phyloP scores from a whole-genome alignment of 1,140 invertebrate genomes.

The Dendroctonus ponderosae region DNA sequence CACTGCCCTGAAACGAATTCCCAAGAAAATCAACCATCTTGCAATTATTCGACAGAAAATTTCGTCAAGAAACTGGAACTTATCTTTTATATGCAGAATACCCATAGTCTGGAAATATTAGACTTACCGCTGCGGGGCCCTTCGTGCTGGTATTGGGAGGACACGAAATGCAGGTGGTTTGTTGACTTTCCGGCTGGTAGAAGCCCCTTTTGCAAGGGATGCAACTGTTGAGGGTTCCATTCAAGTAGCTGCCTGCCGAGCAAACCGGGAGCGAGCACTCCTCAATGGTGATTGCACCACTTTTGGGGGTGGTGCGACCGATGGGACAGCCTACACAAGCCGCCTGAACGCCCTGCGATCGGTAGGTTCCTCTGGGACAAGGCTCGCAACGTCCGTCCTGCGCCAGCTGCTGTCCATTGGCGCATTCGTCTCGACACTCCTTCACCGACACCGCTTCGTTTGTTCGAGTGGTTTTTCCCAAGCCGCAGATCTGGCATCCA shows the following conservation, averaged over 20 bases:
- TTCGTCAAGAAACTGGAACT: no score
- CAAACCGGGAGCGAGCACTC: constrained; percentile 91
- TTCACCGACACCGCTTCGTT: constrained; percentile 84
- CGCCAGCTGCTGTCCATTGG: constrained; percentile 83
- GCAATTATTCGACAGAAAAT: no score
- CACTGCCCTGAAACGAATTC: no score
- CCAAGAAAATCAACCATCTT: no score
- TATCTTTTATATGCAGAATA: no score
- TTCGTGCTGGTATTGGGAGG: constrained; percentile 91
- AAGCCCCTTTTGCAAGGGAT: constrained; percentile 86
- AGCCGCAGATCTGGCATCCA: constrained; percentile 81
- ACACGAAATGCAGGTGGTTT: constrained; percentile 84
- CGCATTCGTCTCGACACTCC: constrained; percentile 89
- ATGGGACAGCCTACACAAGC: constrained; percentile 85
- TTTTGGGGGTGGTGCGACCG: constrained; percentile 82
- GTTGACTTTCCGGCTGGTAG: constrained; percentile 89
- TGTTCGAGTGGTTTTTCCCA: constrained; percentile 91
- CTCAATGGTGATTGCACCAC: constrained; percentile 78
- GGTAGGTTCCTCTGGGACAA: constrained; percentile 86
- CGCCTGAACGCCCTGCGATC: constrained; percentile 74
- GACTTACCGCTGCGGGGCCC: constrained; percentile 71
- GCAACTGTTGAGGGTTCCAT: constrained; percentile 82
- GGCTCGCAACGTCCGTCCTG: constrained; percentile 88
- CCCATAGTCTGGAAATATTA: no score
- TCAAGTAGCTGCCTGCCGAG: constrained; percentile 80